Evolutionary conservation across 2,113 vertebrate species (phyloP), one percentile per base, ranked within the genome.

Genomic region (Petrocephalus microphthalmus): DNA sequence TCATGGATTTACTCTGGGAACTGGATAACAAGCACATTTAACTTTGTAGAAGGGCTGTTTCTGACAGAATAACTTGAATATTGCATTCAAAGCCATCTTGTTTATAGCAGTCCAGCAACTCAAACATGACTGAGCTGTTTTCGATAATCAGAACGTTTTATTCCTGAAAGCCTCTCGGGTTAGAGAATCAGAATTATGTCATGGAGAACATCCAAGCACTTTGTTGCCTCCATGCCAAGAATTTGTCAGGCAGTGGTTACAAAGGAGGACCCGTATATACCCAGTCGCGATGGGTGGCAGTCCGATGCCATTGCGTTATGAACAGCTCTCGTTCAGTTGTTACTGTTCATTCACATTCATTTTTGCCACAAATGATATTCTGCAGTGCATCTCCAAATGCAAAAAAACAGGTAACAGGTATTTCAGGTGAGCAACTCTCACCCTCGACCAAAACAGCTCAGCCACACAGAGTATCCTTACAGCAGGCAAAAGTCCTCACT

Each of bases 231-330:
- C 93, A 92, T 90, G 91, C 92, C 91, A 92, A 92, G 87, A 91
- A 89, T 91, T 92, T 93, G 93, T 91, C 93, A 94, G 93, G 93
- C 94, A 94, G 95, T 93, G 93, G 91, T 91, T 90, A 56, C 86
- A 94, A 94, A 85, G 93, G 93, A 95, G 94, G 93, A 94, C 90
- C 91, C 49, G n/a, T 89, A 87, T 54, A 88, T 82, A 91, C 94
- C 95, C 94, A 93, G 93, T 89, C 92, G 93, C 94, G 93, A 95
- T 93, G 90, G 85, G 93, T 89, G 94, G 94, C 94, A 92, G 92
- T 88, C 2, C 83, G 1, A 85, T 89, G 37, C 49, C 33, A 71
- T 89, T 25, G 88, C 78, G 7, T 37, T n/a, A 7, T 51, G 22
- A 54, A n/a, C 51, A 29, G 49, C 71, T n/a, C n/a, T 78, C 15